Conservation (phyloP, 2,888 invertebrate species). For the Amblyteles armatorius region DNA sequence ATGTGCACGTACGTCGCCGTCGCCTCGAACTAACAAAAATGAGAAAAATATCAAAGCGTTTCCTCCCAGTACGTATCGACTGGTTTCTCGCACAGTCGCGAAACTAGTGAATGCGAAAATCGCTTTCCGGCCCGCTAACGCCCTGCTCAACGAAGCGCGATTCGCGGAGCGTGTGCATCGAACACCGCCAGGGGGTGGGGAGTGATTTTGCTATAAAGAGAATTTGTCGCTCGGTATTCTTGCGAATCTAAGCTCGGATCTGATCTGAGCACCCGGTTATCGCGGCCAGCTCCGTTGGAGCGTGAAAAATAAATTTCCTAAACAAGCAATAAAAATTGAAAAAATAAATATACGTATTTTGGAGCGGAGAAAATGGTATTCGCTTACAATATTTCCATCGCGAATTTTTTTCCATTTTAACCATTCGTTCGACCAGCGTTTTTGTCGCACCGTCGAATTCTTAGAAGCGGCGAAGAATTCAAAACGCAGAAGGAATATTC, state of each 20-base stretch:
- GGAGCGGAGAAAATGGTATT: no score
- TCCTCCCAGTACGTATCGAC: conserved; percentile 6
- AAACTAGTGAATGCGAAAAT: conserved; percentile 60
- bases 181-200: neutral
- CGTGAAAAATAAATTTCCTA: neutral
- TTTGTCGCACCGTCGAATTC: no score
- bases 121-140: conserved; percentile 59
- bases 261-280: no score
- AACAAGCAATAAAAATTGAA: no score
- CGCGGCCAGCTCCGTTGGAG: neutral
- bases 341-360: no score
- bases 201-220: neutral
- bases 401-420: no score
- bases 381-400: no score
- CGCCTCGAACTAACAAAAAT: conserved; percentile 62
- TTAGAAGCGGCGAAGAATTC: no score
- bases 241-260: neutral
- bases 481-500: no score
- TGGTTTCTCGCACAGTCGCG: conserved; percentile 17
- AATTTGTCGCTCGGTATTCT: conserved; percentile 51
- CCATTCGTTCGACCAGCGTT: no score
- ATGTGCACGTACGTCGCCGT: neutral
- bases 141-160: conserved; percentile 42
- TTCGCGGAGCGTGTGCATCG: conserved; percentile 22
- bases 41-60: conserved; percentile 63